These are phyloP conservation scores for Coenonympha glycerion DNA, from an alignment of 2,888 invertebrate genomes.

Conservation along the genomic window DNA sequence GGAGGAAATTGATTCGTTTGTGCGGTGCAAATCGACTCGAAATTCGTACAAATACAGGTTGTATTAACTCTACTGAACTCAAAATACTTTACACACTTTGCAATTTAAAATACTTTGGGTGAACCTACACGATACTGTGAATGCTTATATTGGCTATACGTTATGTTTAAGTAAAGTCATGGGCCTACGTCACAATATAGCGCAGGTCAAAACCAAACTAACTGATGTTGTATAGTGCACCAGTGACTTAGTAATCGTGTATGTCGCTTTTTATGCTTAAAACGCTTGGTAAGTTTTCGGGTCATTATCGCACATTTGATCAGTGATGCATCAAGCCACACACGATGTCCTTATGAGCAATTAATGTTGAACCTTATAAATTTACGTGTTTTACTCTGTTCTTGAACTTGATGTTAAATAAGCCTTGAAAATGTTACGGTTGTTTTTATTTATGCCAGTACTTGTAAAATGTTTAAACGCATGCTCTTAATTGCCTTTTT, in stretches of 20 bases:
- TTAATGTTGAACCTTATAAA: conserved; percentile 38
- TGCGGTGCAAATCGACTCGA: no score
- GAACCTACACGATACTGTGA: no score
- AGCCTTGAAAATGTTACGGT: conserved; percentile 1
- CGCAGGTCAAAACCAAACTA: neutral
- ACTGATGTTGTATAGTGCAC: neutral
- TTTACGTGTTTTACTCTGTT: neutral
- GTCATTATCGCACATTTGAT: conserved; percentile 65
- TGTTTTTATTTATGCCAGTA: conserved; percentile 4
- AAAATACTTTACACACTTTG: no score
- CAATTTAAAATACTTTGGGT: no score
- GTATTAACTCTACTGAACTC: no score
- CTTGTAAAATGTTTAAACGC: neutral
- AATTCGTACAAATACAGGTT: no score
- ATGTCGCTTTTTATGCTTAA: conserved; percentile 20
- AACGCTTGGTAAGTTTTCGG: conserved; percentile 51
- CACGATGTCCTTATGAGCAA: conserved; percentile 63
- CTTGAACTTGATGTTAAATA: neutral
- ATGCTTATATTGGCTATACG: no score
- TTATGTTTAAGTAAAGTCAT: no score
- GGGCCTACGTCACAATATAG: no score
- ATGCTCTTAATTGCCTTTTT: no score
- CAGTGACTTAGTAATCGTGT: neutral
- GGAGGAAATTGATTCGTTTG: no score
- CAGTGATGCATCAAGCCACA: conserved; percentile 66